A percentile compares a stretch with the other conserved stretches of the same genome.
Evolutionary conservation across 2,888 invertebrate species (phyloP).

Genomic region (Campopleginae sp.): DNA sequence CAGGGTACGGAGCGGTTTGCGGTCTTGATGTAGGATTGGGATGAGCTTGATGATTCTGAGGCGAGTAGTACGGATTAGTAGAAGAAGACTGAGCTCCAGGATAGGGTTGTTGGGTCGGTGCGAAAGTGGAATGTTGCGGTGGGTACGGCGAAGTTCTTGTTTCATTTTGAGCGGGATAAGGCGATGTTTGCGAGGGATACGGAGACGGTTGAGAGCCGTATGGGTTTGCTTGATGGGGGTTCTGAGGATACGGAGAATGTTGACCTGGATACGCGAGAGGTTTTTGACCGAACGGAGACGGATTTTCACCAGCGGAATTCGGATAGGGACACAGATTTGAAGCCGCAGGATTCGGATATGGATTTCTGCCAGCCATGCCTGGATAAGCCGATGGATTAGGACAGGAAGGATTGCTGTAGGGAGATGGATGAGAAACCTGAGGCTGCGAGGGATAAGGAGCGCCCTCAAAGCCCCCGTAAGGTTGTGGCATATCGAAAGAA

Average conservation of each 20-base stretch:
- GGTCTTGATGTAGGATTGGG: constrained; percentile 51
- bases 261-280: no score
- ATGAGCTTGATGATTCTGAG: constrained; percentile 52
- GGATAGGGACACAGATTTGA: not conserved
- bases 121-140: constrained; percentile 73
- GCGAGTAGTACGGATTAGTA: constrained; percentile 52
- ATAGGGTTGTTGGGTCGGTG: constrained; percentile 62
- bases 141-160: constrained; percentile 57
- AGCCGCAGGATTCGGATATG: constrained; percentile 57
- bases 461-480: constrained; percentile 67
- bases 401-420: constrained; percentile 14
- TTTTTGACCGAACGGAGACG: not conserved
- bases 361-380: constrained; percentile 37
- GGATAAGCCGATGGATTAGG: constrained; percentile 12
- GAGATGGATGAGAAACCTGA: constrained; percentile 18
- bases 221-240: constrained; percentile 13
- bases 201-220: constrained; percentile 64
- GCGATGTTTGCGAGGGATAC: constrained; percentile 61
- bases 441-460: constrained; percentile 55
- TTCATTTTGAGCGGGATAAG: constrained; percentile 52
- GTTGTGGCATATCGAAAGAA: constrained; percentile 81
- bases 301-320: not conserved
- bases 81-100: constrained; percentile 52
- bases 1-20: constrained; percentile 67
- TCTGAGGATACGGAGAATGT: not conserved